Evolutionary conservation across 2,888 invertebrate species (phyloP), one percentile per base, ranked within the genome.

Genomic region (Megalurothrips usitatus): DNA sequence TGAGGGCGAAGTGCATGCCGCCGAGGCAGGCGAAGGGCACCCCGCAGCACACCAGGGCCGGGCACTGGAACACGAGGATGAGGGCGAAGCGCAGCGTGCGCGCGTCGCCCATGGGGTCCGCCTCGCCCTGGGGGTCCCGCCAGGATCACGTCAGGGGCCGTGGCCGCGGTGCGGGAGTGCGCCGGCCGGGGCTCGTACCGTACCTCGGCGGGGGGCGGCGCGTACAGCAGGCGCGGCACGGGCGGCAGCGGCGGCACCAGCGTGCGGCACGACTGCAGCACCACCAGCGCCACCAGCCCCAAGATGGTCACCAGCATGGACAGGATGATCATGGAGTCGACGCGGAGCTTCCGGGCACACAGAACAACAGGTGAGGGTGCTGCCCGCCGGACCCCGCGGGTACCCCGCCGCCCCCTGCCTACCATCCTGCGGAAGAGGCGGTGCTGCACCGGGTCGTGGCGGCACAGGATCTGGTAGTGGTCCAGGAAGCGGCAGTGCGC

Each of bases 171-270:
- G n/a, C n/a, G n/a, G n/a, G n/a, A n/a, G n/a, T n/a, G n/a, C n/a
- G n/a, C n/a, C n/a, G n/a, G n/a, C n/a, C n/a, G n/a, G n/a, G n/a
- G n/a, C n/a, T n/a, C n/a, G n/a, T n/a, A n/a, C n/a, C 34, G 34
- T 43, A 43, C 34, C 34, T 68, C 68, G 68, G 8, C 68, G 9
- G 68, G 58, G 68, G 23, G 68, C 68, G 68, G 68, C 68, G 58
- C 17, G 68, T 68, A 68, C 23, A 68, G 23, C 23, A 9, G 3
- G 9, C 68, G n/a, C 23, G 68, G 68, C 68, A 68, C 68, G 23
- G 68, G 68, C 68, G n/a, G 68, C 68, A 68, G 68, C 23, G 68
- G 68, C 68, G 68, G 68, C 68, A 68, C 68, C 23, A 68, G 68
- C 68, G 68, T 10, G 9, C 4, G 8, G 68, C 68, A 68, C 23